Evolutionary conservation across 2,797 vertebrate species (phyloP), one percentile per base, ranked within the genome.

Genomic region (Hirundo rustica): DNA sequence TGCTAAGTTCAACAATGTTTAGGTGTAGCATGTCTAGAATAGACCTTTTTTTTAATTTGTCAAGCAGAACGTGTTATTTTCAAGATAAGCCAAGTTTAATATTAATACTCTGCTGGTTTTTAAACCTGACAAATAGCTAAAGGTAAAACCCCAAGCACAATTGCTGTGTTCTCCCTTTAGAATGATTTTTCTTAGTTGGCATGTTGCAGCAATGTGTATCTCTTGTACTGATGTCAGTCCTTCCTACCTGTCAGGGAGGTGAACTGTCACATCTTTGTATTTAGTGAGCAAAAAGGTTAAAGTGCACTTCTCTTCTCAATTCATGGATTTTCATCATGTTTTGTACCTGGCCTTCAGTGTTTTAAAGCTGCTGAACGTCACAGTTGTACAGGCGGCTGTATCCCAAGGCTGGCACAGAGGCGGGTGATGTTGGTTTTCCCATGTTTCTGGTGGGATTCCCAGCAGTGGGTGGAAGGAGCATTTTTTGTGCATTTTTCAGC

Each of bases 311-410:
- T 47, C 50, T 36, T 47, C 64, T 58, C 55, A 13, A 0, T 23
- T 22, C 8, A 11, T 22, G 10, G 50, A 0, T 42, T 76, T 54
- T 22, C 23, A 3, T 32, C 4, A 0, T 8, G 18, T 8, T 58
- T 50, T 23, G 51, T 66, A 9, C 9, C 16, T 7, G 1, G 4
- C 27, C 13, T 65, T n/a, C 23, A 7, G 3, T 27, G 42, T 36
- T 79, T 16, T 13, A 11, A 36, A 50, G 8, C n/a, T 23, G 5
- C 29, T 2, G 30, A 9, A 12, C 42, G 14, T 53, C 13, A 0
- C 3, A 2, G 7, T 1, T 5, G 36, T 10, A 1, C 13, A 0
- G 7, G 0, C 18, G 66, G 18, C 1, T 62, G 47, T 54, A 1
- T 2, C 3, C 50, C 6, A 1, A 16, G 21, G 30, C 1, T 34